These are phyloP conservation scores for Hartigia nigra DNA, from an alignment of 2,888 invertebrate genomes.

Conservation along the genomic window DNA sequence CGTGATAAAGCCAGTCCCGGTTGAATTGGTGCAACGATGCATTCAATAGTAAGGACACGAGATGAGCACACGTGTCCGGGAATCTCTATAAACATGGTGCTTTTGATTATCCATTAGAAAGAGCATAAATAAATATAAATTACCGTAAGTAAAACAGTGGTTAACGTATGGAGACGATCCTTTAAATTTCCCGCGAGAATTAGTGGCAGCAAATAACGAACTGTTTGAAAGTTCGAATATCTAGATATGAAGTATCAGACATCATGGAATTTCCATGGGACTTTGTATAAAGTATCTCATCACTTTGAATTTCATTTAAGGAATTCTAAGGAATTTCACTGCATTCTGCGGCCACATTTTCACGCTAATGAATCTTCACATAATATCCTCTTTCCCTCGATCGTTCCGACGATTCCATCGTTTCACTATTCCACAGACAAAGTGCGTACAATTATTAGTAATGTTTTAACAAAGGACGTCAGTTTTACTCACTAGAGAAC, in stretches of 20 bases:
- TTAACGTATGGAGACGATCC: background rate
- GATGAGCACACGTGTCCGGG: background rate
- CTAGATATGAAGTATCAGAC: background rate
- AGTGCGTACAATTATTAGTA: background rate
- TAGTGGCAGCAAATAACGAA: background rate
- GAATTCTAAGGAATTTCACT: background rate
- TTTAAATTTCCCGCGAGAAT: background rate
- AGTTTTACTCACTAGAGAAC: background rate
- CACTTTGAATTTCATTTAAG: background rate
- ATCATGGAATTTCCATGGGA: background rate
- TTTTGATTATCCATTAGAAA: background rate
- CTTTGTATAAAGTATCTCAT: background rate
- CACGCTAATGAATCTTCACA: background rate
- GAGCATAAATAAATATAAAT: background rate
- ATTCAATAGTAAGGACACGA: background rate
- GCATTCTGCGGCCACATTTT: background rate
- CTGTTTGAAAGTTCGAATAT: background rate
- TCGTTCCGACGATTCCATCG: background rate
- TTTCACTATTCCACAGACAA: background rate
- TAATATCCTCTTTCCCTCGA: background rate
- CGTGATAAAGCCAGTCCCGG: background rate
- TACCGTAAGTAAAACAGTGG: background rate
- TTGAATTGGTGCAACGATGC: background rate
- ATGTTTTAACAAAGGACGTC: background rate
- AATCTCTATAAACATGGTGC: background rate